Conservation (phyloP, 23 tunicate species). For the Ciona savignyi region DNA sequence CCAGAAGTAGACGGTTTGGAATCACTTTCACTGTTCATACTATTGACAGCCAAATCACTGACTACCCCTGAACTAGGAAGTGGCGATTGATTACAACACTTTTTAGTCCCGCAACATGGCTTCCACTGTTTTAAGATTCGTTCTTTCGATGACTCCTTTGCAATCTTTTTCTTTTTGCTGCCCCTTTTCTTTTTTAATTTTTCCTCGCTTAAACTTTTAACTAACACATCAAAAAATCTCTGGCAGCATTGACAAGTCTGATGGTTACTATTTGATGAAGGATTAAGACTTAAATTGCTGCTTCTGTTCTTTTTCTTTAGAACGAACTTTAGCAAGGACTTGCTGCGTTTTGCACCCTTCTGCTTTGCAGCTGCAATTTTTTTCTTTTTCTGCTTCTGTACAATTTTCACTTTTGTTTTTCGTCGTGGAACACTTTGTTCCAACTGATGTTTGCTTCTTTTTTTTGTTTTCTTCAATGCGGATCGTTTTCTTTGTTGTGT, state of each 20-base stretch:
- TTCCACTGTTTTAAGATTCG: conserved; percentile 3
- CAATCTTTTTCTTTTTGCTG: not conserved
- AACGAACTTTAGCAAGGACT: conserved; percentile 33
- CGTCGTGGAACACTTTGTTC: conserved; percentile 21
- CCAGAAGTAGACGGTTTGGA: no score
- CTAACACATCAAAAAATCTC: conserved; percentile 2
- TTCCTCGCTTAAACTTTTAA: not conserved
- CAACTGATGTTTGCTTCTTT: conserved; percentile 13
- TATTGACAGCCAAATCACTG: no score
- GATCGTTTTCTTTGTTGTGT: no score
- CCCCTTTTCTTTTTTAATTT: not conserved
- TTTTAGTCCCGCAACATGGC: not conserved
- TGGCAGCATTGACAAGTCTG: conserved; percentile 10
- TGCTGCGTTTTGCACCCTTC: conserved; percentile 10
- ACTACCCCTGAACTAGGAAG: conserved; percentile 14
- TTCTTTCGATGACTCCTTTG: conserved; percentile 2
- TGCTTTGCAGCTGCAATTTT: not conserved
- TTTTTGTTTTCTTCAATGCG: not conserved
- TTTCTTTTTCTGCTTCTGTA: not conserved
- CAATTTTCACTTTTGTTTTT: conserved; percentile 4
- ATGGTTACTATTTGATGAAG: not conserved
- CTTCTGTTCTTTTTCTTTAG: conserved; percentile 18
- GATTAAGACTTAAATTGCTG: not conserved
- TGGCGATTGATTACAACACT: conserved; percentile 4
- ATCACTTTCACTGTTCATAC: no score